A percentile compares a stretch with the other conserved stretches of the same genome.
Evolutionary conservation across 92 coral and sea anemone species (phyloP).

Genomic region (Galaxea fascicularis): DNA sequence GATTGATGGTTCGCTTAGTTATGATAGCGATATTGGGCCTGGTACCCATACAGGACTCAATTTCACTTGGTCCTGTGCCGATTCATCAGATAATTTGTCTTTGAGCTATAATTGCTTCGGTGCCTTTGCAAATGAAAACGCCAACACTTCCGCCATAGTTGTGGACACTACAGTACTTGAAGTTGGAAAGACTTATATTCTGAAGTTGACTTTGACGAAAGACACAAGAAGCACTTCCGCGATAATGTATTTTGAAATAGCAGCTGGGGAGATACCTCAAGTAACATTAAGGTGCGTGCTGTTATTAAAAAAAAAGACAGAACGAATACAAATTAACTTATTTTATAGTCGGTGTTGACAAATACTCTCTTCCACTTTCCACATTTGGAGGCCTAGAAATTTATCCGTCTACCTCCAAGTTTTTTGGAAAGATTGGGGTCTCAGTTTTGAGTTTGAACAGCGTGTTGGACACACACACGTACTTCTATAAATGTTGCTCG

Average conservation of each 20-base stretch:
- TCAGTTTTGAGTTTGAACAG: too few species aligned
- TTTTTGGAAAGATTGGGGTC: too few species aligned
- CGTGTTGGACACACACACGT: too few species aligned
- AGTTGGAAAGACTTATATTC: conserved; percentile 2
- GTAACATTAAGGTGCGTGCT: conserved; percentile 14
- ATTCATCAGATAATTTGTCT: not conserved
- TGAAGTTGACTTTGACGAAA: conserved; percentile 15
- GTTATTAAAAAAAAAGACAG: not conserved
- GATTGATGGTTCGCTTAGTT: conserved; percentile 55
- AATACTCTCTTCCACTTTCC: too few species aligned
- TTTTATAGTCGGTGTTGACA: too few species aligned
- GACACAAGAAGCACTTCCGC: conserved; percentile 19
- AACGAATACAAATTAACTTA: too few species aligned
- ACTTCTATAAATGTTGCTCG: too few species aligned
- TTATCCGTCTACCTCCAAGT: too few species aligned
- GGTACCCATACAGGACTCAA: conserved; percentile 39
- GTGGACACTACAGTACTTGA: not conserved
- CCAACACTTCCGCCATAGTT: not conserved
- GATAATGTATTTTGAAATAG: conserved; percentile 24
- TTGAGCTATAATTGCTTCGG: conserved; percentile 18
- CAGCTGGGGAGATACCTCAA: conserved; percentile 38
- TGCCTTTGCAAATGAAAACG: not conserved
- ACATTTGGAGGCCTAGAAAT: too few species aligned
- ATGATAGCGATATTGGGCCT: conserved; percentile 55
- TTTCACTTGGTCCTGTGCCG: conserved; percentile 63